A percentile compares a stretch with the other conserved stretches of the same genome.
These are phyloP conservation scores for Gymnocephalus cernua DNA, from an alignment of 2,113 vertebrate genomes.

Conservation along the genomic window DNA sequence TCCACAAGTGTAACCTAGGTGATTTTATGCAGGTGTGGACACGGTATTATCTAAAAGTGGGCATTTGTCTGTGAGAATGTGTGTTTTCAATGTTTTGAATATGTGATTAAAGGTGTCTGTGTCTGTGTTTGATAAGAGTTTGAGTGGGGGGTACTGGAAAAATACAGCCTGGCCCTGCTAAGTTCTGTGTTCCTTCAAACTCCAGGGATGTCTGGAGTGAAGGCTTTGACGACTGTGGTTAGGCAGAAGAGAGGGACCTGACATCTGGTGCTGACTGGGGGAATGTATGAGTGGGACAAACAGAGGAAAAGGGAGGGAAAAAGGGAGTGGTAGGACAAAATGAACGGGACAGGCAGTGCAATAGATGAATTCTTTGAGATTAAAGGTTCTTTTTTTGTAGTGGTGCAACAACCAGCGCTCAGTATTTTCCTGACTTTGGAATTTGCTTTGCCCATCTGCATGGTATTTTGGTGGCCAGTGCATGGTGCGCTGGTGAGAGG, in stretches of 20 bases:
- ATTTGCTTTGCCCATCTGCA: neutral
- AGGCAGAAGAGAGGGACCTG: conserved; percentile 33
- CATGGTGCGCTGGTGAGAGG: no score
- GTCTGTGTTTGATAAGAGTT: conserved; percentile 58
- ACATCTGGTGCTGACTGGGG: conserved; percentile 44
- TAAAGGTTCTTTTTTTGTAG: neutral
- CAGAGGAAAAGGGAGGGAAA: conserved; percentile 22
- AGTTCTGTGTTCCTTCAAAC: conserved; percentile 66
- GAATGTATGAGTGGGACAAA: conserved; percentile 19
- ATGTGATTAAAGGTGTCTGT: conserved; percentile 48
- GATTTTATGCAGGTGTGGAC: conserved; percentile 47
- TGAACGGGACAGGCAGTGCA: conserved; percentile 28
- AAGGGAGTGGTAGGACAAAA: conserved; percentile 20
- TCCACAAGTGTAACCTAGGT: conserved; percentile 13
- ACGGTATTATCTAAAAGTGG: conserved; percentile 43
- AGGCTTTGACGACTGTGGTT: conserved; percentile 39
- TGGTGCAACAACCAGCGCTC: neutral
- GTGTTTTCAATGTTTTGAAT: conserved; percentile 45
- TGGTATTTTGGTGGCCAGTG: neutral
- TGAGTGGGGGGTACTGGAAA: conserved; percentile 52
- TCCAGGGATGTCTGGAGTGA: conserved; percentile 46
- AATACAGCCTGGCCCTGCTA: conserved; percentile 51
- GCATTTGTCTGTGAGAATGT: conserved; percentile 47
- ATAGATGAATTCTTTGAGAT: conserved; percentile 33
- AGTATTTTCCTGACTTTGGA: neutral